Evolutionary conservation across 2,113 vertebrate genomes (phyloP).

Genomic region (Edolisoma coerulescens): DNA sequence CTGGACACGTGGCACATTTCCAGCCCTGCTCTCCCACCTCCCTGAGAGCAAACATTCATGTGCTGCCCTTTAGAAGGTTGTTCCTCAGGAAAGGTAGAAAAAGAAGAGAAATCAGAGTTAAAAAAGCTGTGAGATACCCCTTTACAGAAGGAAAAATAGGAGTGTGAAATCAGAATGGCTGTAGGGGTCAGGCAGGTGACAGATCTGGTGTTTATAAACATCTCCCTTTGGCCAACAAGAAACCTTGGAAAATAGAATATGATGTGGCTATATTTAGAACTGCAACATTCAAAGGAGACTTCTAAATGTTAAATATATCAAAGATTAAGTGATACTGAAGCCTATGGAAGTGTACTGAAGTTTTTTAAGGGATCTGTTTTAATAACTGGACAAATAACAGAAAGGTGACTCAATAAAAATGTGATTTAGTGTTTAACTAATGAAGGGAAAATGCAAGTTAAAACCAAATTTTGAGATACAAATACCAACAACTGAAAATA

Average conservation of each 20-base stretch:
- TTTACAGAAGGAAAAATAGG: not conserved
- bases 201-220: not conserved
- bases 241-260: not conserved
- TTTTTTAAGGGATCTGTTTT: not conserved
- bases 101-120: not conserved
- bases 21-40: not conserved
- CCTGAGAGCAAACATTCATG: not conserved
- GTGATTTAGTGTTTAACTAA: not conserved
- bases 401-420: not conserved
- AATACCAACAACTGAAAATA: not conserved
- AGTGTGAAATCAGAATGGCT: not conserved
- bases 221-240: not conserved
- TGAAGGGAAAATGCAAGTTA: not conserved
- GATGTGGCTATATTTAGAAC: not conserved
- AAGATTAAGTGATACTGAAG: not conserved
- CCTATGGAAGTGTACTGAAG: not conserved
- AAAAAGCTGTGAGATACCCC: fast-evolving
- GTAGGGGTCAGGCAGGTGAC: not conserved
- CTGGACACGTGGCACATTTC: fast-evolving
- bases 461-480: not conserved
- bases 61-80: not conserved
- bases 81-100: not conserved
- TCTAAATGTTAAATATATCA: not conserved
- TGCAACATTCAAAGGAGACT: not conserved
- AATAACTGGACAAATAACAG: not conserved